Evolutionary conservation across 2,113 vertebrate genomes (phyloP).

Genomic region (Dromiciops gliroides): DNA sequence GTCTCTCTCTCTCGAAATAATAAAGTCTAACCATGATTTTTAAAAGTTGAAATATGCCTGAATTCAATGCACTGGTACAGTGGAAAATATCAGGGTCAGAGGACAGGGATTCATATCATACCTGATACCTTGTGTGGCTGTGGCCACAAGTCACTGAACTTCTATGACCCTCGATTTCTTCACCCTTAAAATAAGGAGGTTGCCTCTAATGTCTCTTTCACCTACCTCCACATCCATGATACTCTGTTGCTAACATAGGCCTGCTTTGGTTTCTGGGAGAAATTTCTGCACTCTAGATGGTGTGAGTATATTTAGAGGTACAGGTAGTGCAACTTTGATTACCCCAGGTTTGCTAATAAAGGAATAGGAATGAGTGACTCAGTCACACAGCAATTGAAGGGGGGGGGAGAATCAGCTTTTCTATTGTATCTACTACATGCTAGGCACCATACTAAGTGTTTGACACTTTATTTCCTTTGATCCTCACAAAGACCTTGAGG

Average conservation of each 20-base stretch:
- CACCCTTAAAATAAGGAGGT: neutral
- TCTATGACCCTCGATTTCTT: neutral
- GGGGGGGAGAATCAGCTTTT: neutral
- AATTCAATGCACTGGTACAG: neutral
- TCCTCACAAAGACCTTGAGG: too few relatives aligned
- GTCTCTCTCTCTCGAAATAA: neutral
- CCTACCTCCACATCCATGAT: neutral
- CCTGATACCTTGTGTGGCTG: neutral
- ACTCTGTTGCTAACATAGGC: neutral
- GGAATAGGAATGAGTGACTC: neutral
- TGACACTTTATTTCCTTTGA: neutral
- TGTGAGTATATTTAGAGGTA: neutral
- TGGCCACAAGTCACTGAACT: neutral
- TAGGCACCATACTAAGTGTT: neutral
- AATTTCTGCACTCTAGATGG: neutral
- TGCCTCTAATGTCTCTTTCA: neutral
- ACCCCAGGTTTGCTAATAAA: neutral
- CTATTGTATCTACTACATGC: neutral
- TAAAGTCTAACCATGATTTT: conserved; percentile 2
- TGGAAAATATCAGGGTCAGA: neutral
- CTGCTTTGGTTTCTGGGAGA: neutral
- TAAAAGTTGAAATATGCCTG: conserved; percentile 15
- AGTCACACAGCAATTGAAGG: neutral
- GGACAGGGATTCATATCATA: neutral
- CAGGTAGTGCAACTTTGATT: neutral